Percentiles rank a stretch among this genome's conserved stretches.
These are phyloP conservation scores for Caenorhabditis parvicauda DNA, from an alignment of 2,888 invertebrate genomes.

Conservation along the genomic window DNA sequence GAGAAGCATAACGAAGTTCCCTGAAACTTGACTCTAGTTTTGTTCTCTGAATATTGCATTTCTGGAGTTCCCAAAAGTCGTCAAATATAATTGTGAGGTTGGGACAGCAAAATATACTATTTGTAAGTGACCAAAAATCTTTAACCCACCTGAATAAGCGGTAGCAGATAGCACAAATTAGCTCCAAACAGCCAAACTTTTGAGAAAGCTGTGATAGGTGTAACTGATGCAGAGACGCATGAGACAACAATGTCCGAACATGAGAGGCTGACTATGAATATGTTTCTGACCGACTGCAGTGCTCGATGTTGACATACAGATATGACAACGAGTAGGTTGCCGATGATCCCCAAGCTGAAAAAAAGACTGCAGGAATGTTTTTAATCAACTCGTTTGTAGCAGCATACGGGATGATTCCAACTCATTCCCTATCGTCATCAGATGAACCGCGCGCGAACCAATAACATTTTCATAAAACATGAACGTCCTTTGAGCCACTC, in stretches of 20 bases:
- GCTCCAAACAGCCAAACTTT: conserved; percentile 89
- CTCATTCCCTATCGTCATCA: background rate
- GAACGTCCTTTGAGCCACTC: no score
- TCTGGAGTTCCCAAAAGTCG: no score
- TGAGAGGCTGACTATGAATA: conserved; percentile 58
- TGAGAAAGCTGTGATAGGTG: conserved; percentile 87
- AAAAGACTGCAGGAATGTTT: background rate
- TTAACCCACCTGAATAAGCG: conserved; percentile 79
- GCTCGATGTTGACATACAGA: conserved; percentile 47
- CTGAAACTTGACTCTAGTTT: conserved; percentile 46
- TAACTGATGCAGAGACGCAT: conserved; percentile 83
- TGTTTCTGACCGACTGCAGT: conserved; percentile 58
- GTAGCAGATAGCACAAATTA: conserved; percentile 83
- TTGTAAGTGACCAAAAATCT: no score
- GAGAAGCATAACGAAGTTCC: conserved; percentile 93
- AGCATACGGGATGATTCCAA: background rate
- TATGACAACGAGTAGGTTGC: conserved; percentile 55
- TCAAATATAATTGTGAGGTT: no score
- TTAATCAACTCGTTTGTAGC: background rate
- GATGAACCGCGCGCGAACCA: no score
- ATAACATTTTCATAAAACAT: no score
- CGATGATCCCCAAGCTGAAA: conserved; percentile 55
- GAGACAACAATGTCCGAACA: conserved; percentile 86
- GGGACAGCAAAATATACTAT: no score
- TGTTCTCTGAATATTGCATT: background rate